Conservation (phyloP, 2,888 invertebrate species). For the Pollenia angustigena region DNA sequence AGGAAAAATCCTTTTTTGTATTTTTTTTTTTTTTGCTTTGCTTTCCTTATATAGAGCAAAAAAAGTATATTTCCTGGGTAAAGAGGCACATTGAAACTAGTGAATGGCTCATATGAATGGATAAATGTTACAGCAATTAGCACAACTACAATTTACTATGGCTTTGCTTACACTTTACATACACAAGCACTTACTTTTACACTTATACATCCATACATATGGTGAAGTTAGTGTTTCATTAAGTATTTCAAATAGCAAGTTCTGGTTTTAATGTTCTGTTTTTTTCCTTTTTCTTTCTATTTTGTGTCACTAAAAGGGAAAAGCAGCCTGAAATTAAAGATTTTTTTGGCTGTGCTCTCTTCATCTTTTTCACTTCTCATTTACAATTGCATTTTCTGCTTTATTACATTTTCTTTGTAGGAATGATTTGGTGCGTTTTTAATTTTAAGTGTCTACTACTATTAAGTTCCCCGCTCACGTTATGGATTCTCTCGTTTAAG, state of each 20-base stretch:
- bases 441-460: constrained; percentile 33
- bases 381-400: constrained; percentile 71
- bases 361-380: constrained; percentile 8
- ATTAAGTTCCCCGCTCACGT: constrained; percentile 1
- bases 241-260: constrained; percentile 55
- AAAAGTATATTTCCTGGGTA: constrained; percentile 2
- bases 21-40: constrained; percentile 22
- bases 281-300: constrained; percentile 2
- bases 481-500: neutral
- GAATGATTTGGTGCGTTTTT: constrained; percentile 4
- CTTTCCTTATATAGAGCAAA: constrained; percentile 28
- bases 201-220: neutral
- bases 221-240: constrained; percentile 23
- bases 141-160: constrained; percentile 59
- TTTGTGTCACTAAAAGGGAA: neutral
- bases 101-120: constrained; percentile 36
- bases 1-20: constrained; percentile 3
- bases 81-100: neutral
- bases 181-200: neutral
- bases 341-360: neutral
- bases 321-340: constrained; percentile 37
- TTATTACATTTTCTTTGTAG: constrained; percentile 59
- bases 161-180: constrained; percentile 14
- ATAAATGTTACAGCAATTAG: constrained; percentile 69
- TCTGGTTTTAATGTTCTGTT: constrained; percentile 17